These are phyloP conservation scores for Tipula vernalis DNA, from an alignment of 2,888 invertebrate species.

Conservation along the genomic window DNA sequence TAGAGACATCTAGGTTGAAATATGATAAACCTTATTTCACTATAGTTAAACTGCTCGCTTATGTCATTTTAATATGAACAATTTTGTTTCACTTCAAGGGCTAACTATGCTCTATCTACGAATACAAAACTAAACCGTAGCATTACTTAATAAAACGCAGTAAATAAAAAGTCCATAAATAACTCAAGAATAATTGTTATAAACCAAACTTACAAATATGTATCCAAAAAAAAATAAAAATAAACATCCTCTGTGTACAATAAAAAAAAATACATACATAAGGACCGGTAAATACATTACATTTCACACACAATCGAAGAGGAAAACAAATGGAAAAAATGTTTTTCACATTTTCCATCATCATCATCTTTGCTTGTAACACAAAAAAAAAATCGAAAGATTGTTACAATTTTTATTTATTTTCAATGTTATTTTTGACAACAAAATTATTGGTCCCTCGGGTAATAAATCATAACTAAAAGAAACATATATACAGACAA, in stretches of 20 bases:
- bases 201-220: background rate
- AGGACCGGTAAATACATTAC: background rate
- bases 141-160: background rate
- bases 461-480: background rate
- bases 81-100: too few relatives aligned
- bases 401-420: background rate
- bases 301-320: background rate
- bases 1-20: too few relatives aligned
- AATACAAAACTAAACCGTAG: too few relatives aligned
- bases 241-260: background rate
- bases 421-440: background rate
- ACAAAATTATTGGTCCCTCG: background rate
- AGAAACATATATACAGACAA: background rate
- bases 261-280: background rate
- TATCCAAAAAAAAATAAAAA: background rate
- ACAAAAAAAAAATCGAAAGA: background rate
- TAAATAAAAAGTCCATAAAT: background rate
- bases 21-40: too few relatives aligned
- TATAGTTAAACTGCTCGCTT: too few relatives aligned
- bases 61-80: too few relatives aligned
- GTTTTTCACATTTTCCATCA: background rate
- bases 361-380: background rate
- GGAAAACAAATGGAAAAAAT: background rate
- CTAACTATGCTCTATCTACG: too few relatives aligned
- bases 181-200: background rate